Evolutionary conservation across 2,888 invertebrate genomes (phyloP).

Genomic region (Megastigmus dorsalis): DNA sequence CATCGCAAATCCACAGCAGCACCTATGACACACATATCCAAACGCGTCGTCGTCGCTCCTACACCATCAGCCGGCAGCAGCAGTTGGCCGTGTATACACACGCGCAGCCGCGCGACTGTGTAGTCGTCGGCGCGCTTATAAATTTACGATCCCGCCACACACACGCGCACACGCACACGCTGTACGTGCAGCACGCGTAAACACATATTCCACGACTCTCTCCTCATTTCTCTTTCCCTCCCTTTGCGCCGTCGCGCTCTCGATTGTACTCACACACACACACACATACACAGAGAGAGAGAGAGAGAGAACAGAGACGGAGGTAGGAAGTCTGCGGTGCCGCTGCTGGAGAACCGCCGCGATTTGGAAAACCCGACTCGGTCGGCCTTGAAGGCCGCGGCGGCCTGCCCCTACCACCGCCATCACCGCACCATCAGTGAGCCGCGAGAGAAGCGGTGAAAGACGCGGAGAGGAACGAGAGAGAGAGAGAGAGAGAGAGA

Average conservation of each 20-base stretch:
- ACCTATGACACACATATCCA: slow-evolving; percentile 17
- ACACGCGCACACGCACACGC: background rate
- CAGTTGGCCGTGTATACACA: too few species aligned
- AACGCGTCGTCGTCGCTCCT: background rate
- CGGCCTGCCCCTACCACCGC: slow-evolving; percentile 57
- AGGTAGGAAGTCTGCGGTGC: slow-evolving; percentile 69
- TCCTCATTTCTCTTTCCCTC: background rate
- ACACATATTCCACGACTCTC: too few species aligned
- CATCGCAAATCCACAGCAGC: too few species aligned
- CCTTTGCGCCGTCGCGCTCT: background rate
- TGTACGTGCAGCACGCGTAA: too few species aligned
- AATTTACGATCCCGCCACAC: background rate
- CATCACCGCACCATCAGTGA: too few species aligned
- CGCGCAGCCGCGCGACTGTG: too few species aligned
- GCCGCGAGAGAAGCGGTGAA: too few species aligned
- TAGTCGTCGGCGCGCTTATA: too few species aligned
- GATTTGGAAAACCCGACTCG: slow-evolving; percentile 70
- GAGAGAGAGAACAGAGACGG: slow-evolving; percentile 60
- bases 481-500: slow-evolving; percentile 4
- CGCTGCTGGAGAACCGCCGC: slow-evolving; percentile 60
- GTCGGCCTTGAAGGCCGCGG: slow-evolving; percentile 67
- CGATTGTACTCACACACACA: background rate
- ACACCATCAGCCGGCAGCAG: too few species aligned
- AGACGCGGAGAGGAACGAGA: slow-evolving; percentile 24
- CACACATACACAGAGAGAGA: slow-evolving; percentile 32